Evolutionary conservation across 2,113 vertebrate genomes (phyloP).

Genomic region (Channa maculata): DNA sequence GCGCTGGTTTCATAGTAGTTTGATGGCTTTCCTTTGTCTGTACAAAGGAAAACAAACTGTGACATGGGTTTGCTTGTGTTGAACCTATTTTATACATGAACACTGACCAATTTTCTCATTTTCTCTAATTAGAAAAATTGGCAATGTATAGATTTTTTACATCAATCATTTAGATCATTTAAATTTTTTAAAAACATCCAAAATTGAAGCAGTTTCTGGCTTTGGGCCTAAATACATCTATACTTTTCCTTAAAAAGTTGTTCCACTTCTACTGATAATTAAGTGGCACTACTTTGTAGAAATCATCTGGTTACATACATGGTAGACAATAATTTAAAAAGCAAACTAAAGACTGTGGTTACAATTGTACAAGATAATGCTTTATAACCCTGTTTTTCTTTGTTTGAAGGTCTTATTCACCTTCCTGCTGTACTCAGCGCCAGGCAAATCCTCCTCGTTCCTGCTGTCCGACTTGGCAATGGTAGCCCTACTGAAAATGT

Average conservation of each 20-base stretch:
- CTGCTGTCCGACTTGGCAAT: slow-evolving; percentile 57
- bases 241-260: too few relatives aligned
- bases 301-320: slow-evolving; percentile 6
- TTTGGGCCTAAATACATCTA: too few relatives aligned
- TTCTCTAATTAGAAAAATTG: too few relatives aligned
- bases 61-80: too few relatives aligned
- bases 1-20: slow-evolving; percentile 8
- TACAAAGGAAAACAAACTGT: slow-evolving; percentile 5
- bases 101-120: too few relatives aligned
- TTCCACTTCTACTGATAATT: slow-evolving; percentile 4
- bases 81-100: too few relatives aligned
- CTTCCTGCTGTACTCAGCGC: slow-evolving; percentile 56
- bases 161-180: too few relatives aligned
- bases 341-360: slow-evolving; percentile 4
- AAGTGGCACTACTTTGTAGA: slow-evolving; percentile 1
- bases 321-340: background rate
- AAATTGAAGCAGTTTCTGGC: too few relatives aligned
- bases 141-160: too few relatives aligned
- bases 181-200: too few relatives aligned
- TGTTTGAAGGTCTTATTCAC: slow-evolving; percentile 47
- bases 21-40: background rate
- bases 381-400: slow-evolving; percentile 4
- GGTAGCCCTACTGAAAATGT: slow-evolving; percentile 57
- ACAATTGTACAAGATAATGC: slow-evolving; percentile 25
- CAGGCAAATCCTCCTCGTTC: slow-evolving; percentile 63